Evolutionary conservation across 2,888 invertebrate species (phyloP), one percentile per base, ranked within the genome.

Genomic region (Ennomos quercinarius): DNA sequence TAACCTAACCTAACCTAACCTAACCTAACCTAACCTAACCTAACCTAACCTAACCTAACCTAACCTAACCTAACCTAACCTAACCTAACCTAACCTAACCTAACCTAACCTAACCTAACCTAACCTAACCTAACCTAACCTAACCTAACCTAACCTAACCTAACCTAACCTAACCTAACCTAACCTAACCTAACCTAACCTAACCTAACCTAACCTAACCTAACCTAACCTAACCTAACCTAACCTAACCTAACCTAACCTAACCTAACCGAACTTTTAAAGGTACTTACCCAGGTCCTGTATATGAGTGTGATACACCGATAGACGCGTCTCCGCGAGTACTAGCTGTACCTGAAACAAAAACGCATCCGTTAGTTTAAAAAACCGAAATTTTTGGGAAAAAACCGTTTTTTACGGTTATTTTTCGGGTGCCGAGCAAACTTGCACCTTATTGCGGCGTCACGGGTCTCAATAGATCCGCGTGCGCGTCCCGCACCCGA

Each of bases 1-100:
- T 55, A 55, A 55, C 55, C 55, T 55, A 55, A 55, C 55, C 55
- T 55, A 55, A 55, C 55, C 55, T 55, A 55, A 55, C 55, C 55
- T 55, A 55, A 55, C 55, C 55, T 55, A 55, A 55, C 55, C 55
- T 55, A 55, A 55, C 55, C 55, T 55, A 55, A 55, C 55, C 55
- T 55, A 55, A 55, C 55, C 55, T 55, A 55, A 55, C 55, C 55
- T 55, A 55, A 48, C 47, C 48, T 55, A 55, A 55, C 55, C 48
- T 55, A 55, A 55, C 48, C 48, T 55, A 48, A 55, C 48, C 48
- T 55, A 55, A 47, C 48, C 47, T 48, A 55, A 55, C 55, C 48
- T 47, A 48, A 55, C 47, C 55, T 55, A 55, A 55, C 55, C 55
- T 55, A 55, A 48, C 55, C 55, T 55, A 55, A 55, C 55, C 55